phyloP scores from a whole-genome alignment of 23 tunicate species.

The Trididemnum clinides region DNA sequence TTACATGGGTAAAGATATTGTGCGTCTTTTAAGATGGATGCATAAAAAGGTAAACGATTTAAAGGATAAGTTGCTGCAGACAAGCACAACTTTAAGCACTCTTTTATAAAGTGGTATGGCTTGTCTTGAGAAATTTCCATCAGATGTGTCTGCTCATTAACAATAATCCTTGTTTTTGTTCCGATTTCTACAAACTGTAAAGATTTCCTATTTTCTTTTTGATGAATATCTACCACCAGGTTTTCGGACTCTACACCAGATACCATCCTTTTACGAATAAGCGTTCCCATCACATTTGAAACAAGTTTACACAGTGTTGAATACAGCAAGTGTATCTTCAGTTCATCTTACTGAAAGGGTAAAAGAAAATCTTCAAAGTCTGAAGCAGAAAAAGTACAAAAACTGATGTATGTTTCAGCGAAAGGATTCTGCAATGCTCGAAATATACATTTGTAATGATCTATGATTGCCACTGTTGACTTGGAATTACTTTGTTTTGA shows the following conservation, averaged over 20 bases:
- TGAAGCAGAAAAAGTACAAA: too few relatives aligned
- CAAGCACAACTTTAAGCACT: neutral
- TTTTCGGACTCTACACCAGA: neutral
- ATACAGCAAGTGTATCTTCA: too few relatives aligned
- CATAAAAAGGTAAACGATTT: neutral
- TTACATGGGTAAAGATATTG: neutral
- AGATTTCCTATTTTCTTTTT: neutral
- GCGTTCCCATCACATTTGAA: too few relatives aligned
- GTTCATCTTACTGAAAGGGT: too few relatives aligned
- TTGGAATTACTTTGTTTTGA: neutral
- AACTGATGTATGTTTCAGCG: neutral
- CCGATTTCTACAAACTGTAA: neutral
- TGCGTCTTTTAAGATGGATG: too few relatives aligned
- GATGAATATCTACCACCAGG: neutral
- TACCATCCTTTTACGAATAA: too few relatives aligned
- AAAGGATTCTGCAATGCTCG: neutral
- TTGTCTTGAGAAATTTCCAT: neutral
- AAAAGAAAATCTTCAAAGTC: too few relatives aligned
- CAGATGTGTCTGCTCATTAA: neutral
- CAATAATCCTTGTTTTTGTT: neutral
- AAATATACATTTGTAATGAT: too few relatives aligned
- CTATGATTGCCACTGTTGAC: too few relatives aligned
- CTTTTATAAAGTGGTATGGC: too few relatives aligned
- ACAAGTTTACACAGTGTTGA: too few relatives aligned
- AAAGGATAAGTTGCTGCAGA: neutral